Evolutionary conservation across 2,888 invertebrate species (phyloP).

Genomic region (Cecidostiba fungosa): DNA sequence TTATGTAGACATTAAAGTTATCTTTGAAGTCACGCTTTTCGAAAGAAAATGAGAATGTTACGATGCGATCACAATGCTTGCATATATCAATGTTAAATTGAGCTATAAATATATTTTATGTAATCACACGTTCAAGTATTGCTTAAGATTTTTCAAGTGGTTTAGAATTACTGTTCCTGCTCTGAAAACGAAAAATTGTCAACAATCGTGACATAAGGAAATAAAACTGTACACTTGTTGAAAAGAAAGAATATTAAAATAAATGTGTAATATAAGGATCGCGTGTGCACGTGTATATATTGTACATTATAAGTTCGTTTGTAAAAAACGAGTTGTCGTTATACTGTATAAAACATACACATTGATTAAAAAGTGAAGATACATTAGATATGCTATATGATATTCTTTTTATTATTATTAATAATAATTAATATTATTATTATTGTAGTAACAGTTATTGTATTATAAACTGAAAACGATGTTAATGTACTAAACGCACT

Average conservation of each 20-base stretch:
- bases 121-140: slow-evolving; percentile 1
- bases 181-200: background rate
- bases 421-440: slow-evolving; percentile 42
- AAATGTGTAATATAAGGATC: background rate
- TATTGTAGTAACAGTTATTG: slow-evolving; percentile 52
- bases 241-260: background rate
- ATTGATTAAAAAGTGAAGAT: slow-evolving; percentile 60
- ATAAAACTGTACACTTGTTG: background rate
- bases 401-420: slow-evolving; percentile 63
- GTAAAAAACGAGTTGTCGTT: slow-evolving; percentile 29
- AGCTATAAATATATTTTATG: background rate
- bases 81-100: background rate
- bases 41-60: background rate
- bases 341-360: slow-evolving; percentile 31
- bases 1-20: background rate
- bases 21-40: background rate
- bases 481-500: slow-evolving; percentile 49
- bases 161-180: background rate
- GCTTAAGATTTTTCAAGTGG: background rate
- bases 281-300: slow-evolving; percentile 11
- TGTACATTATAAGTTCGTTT: slow-evolving; percentile 37
- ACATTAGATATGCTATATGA: slow-evolving; percentile 65
- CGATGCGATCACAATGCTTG: background rate
- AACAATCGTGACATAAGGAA: background rate
- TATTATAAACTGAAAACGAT: slow-evolving; percentile 56